phyloP scores from a whole-genome alignment of 2,888 invertebrate species.

The Ametastegia equiseti region DNA sequence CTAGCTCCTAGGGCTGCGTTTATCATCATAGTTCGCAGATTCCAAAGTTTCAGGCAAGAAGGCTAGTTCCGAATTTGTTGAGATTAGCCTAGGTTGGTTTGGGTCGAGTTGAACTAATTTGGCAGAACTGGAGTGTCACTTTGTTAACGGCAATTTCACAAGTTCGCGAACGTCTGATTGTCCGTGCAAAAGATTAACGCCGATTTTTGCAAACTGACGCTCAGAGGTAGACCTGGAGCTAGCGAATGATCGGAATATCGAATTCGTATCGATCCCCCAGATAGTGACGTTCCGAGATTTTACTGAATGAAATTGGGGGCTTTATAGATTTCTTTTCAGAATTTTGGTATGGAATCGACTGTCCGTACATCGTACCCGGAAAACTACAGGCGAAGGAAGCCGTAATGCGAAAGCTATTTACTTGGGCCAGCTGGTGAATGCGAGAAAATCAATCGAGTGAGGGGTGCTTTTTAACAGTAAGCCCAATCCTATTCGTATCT shows the following conservation, averaged over 20 bases:
- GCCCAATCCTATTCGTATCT: conserved; percentile 30
- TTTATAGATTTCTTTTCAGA: not conserved
- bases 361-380: not conserved
- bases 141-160: conserved; percentile 9
- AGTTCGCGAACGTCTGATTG: not conserved
- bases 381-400: not conserved
- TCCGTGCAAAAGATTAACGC: not conserved
- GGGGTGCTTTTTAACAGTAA: conserved; percentile 41
- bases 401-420: conserved; percentile 39
- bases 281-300: not conserved
- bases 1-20: not conserved
- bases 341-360: conserved; percentile 8
- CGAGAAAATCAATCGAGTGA: conserved; percentile 34
- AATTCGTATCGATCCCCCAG: not conserved
- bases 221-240: not conserved
- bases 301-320: not conserved
- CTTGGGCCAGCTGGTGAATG: conserved; percentile 26
- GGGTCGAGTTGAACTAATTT: not conserved
- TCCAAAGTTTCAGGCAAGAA: not conserved
- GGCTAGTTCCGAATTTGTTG: not conserved
- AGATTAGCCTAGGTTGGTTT: conserved; percentile 20
- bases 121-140: not conserved
- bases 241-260: not conserved
- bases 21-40: conserved; percentile 18
- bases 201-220: no score